Percentiles rank a stretch among this genome's conserved stretches.
These are phyloP conservation scores for Galleria mellonella DNA, from an alignment of 1,140 invertebrate genomes.

Conservation along the genomic window DNA sequence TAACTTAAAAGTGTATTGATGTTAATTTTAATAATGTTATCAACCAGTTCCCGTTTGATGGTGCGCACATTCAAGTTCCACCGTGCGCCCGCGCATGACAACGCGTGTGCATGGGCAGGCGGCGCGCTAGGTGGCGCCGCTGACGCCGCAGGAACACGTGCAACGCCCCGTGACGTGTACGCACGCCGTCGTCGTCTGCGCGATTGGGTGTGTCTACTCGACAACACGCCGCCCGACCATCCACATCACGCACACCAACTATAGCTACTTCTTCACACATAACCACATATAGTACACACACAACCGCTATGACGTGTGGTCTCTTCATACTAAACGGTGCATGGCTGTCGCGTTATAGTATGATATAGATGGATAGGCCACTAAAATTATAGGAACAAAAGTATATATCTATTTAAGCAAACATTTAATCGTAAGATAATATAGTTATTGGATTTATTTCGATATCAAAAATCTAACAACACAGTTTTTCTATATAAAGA, in stretches of 20 bases:
- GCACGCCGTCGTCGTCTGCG: constrained; percentile 80
- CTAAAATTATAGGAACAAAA: no score
- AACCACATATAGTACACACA: not conserved
- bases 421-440: no score
- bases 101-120: constrained; percentile 49
- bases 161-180: constrained; percentile 85
- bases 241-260: constrained; percentile 5
- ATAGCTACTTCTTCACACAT: no score
- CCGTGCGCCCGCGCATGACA: constrained; percentile 27
- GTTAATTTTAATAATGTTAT: no score
- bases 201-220: constrained; percentile 87
- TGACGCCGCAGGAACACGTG: constrained; percentile 83
- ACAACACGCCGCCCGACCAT: constrained; percentile 69
- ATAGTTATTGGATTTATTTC: no score
- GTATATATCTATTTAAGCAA: no score
- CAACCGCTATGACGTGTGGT: not conserved
- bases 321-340: no score
- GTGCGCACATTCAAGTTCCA: constrained; percentile 40
- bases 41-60: constrained; percentile 26
- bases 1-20: no score
- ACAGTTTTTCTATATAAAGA: no score
- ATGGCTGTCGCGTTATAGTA: no score
- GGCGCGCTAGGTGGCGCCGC: constrained; percentile 89
- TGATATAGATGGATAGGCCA: no score
- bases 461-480: no score